Evolutionary conservation across 2,797 vertebrate genomes (phyloP).

Genomic region (Sebastes matsubarae): DNA sequence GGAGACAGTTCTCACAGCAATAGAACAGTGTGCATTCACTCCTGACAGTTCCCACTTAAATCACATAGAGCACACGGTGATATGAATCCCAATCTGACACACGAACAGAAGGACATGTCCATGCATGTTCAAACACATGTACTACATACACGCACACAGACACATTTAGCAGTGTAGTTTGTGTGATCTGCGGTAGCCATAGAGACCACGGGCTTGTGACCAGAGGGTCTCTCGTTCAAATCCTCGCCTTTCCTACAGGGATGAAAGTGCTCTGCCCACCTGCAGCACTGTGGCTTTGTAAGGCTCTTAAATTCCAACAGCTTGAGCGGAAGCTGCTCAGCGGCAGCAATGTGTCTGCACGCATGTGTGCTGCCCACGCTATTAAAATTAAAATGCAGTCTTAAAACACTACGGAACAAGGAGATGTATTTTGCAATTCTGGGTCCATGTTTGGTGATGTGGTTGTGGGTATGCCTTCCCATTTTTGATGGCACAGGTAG

Average conservation of each 20-base stretch:
- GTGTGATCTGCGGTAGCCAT: slow-evolving; percentile 2
- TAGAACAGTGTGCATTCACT: neutral
- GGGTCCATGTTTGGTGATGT: no score
- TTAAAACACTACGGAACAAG: neutral
- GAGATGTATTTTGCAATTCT: neutral
- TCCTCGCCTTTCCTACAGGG: slow-evolving; percentile 5
- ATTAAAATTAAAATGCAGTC: slow-evolving; percentile 18
- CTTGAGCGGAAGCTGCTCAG: slow-evolving; percentile 4
- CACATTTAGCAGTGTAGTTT: neutral
- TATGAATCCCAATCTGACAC: slow-evolving; percentile 16
- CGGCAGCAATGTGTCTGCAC: neutral
- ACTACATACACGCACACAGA: slow-evolving; percentile 4
- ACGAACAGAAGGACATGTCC: slow-evolving; percentile 4
- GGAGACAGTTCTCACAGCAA: neutral
- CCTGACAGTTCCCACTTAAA: slow-evolving; percentile 21
- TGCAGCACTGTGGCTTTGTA: slow-evolving; percentile 13
- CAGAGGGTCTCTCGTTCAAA: slow-evolving; percentile 19
- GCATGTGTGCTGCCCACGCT: neutral
- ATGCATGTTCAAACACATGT: slow-evolving; percentile 13
- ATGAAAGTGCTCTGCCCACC: slow-evolving; percentile 28
- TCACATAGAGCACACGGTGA: slow-evolving; percentile 19
- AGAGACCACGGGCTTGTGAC: slow-evolving; percentile 12
- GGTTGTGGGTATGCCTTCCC: neutral
- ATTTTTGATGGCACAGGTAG: neutral
- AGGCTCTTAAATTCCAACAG: slow-evolving; percentile 26